Conservation (phyloP, 2,888 invertebrate species). For the Cataglyphis altisquamis region DNA sequence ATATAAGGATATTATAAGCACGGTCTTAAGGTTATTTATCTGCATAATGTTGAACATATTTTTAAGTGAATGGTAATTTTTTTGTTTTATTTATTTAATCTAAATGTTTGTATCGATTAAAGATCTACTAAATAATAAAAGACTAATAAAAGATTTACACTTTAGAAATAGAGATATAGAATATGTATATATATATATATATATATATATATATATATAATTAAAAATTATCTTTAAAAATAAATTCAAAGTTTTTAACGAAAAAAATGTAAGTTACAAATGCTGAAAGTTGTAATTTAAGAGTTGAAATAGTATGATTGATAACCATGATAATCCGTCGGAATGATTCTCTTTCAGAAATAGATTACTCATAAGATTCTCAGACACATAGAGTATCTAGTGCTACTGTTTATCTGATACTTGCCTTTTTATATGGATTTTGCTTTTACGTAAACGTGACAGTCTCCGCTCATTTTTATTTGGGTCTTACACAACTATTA, state of each 20-base stretch:
- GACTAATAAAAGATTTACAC: no score
- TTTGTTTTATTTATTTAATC: neutral
- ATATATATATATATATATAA: neutral
- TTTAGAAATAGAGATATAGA: no score
- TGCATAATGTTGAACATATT: neutral
- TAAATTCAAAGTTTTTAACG: neutral
- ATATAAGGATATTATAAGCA: neutral
- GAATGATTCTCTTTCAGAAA: neutral
- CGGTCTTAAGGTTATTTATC: neutral
- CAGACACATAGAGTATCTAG: neutral
- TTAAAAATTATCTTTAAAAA: neutral
- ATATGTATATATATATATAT: neutral
- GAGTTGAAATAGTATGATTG: neutral
- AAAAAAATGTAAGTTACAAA: neutral
- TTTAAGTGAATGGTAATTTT: neutral
- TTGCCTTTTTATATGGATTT: neutral
- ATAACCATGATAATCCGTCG: neutral
- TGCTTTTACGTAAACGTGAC: constrained; percentile 24
- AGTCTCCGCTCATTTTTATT: constrained; percentile 19
- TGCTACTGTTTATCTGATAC: constrained; percentile 17
- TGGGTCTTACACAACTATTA: constrained; percentile 9
- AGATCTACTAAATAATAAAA: neutral
- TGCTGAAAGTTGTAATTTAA: neutral
- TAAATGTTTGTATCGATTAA: neutral
- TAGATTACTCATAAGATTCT: neutral